Evolutionary conservation across 2,888 invertebrate species (phyloP).

Genomic region (Hirudinaria manillensis): DNA sequence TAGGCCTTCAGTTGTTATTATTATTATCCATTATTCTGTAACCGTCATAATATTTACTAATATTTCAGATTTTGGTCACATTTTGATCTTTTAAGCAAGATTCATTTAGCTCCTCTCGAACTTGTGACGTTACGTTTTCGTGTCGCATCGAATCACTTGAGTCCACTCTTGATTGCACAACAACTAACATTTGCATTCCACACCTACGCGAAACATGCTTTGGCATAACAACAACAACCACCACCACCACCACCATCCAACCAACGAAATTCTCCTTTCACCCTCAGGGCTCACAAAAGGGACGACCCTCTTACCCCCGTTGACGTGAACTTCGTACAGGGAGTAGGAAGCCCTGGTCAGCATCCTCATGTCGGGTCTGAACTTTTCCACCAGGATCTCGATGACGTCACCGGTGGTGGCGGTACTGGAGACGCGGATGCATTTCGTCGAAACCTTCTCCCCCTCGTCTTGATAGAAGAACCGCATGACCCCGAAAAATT

Average conservation of each 20-base stretch:
- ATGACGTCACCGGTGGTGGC: conserved; percentile 93
- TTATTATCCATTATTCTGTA: too few relatives aligned
- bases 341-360: conserved; percentile 56
- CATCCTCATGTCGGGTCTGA: conserved; percentile 99
- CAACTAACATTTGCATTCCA: too few relatives aligned
- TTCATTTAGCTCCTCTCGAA: too few relatives aligned
- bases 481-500: conserved; percentile 98
- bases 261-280: neutral
- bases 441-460: conserved; percentile 96
- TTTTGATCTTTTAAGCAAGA: too few relatives aligned
- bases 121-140: too few relatives aligned
- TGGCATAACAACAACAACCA: neutral
- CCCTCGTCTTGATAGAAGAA: conserved; percentile 95
- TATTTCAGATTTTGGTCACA: too few relatives aligned
- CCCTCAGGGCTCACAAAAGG: neutral
- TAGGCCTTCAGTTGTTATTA: too few relatives aligned
- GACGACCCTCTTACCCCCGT: conserved; percentile 59
- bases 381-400: conserved; percentile 92
- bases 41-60: too few relatives aligned
- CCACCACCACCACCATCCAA: neutral
- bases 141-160: too few relatives aligned
- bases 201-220: too few relatives aligned
- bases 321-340: conserved; percentile 67
- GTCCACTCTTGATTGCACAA: too few relatives aligned
- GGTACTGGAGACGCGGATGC: conserved; percentile 92